Percentiles rank a stretch among this genome's conserved stretches.
phyloP scores from a whole-genome alignment of 1,140 invertebrate genomes.

The Pygmarrhopalites habei region DNA sequence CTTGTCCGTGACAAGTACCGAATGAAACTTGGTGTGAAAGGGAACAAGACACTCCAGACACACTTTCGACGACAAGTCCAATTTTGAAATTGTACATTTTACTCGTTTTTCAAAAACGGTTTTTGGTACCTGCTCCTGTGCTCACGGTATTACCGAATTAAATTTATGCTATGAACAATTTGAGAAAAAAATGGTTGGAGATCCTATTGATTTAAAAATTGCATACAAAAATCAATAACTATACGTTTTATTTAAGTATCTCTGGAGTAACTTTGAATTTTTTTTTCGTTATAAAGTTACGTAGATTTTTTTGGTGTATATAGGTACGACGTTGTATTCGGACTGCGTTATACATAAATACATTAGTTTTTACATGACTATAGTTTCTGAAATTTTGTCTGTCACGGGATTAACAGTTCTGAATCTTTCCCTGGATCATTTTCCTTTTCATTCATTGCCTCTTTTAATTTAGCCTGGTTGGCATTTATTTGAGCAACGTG shows the following conservation, averaged over 20 bases:
- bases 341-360: too few species aligned
- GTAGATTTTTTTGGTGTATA: too few species aligned
- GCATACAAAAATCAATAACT: not conserved
- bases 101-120: not conserved
- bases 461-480: too few species aligned
- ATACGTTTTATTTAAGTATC: not conserved
- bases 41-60: constrained; percentile 71
- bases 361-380: too few species aligned
- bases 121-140: not conserved
- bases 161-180: not conserved
- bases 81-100: constrained; percentile 50
- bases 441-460: too few species aligned
- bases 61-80: constrained; percentile 73
- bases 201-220: not conserved
- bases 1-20: constrained; percentile 66
- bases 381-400: too few species aligned
- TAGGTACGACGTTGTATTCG: too few species aligned
- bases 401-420: too few species aligned
- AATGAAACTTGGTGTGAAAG: constrained; percentile 68
- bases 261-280: not conserved
- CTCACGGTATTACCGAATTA: not conserved
- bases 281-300: too few species aligned
- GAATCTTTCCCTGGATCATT: too few species aligned
- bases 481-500: too few species aligned
- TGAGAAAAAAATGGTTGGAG: not conserved